Evolutionary conservation across 2,888 invertebrate species (phyloP).

Genomic region (Dicycla oo): DNA sequence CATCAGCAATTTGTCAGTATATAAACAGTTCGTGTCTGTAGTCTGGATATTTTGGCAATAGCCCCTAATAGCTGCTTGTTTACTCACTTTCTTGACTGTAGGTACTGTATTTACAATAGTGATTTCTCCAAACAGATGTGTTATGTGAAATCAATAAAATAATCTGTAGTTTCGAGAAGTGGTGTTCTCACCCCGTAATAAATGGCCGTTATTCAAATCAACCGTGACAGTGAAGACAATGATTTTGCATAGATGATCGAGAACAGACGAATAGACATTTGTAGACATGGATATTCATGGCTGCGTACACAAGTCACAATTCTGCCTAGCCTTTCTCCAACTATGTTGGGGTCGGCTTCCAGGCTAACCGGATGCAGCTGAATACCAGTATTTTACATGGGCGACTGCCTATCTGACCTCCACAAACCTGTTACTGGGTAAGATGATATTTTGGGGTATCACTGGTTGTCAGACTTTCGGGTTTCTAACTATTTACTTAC

Average conservation of each 20-base stretch:
- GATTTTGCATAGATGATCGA: conserved; percentile 50
- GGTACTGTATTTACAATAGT: background rate
- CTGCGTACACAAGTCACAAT: background rate
- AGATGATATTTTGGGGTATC: too few species aligned
- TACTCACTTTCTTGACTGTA: background rate
- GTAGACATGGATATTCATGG: conserved; percentile 12
- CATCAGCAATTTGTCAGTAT: background rate
- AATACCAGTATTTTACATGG: too few species aligned
- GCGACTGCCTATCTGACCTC: too few species aligned
- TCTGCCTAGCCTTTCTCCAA: too few species aligned
- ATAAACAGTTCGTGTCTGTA: background rate
- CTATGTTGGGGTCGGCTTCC: too few species aligned
- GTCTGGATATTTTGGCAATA: background rate
- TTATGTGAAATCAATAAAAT: background rate
- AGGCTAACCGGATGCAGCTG: too few species aligned
- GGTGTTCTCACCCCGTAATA: conserved; percentile 24
- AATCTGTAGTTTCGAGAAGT: background rate
- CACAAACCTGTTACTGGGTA: too few species aligned
- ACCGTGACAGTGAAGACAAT: conserved; percentile 37
- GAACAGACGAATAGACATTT: conserved; percentile 1
- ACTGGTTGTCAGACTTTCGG: too few species aligned
- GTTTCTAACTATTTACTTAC: too few species aligned
- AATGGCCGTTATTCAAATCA: conserved; percentile 58
- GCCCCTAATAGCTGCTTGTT: background rate
- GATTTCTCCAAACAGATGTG: background rate